Base-by-base conservation (phyloP, 2,113 vertebrate genomes). In the Scolopax mira region DNA sequence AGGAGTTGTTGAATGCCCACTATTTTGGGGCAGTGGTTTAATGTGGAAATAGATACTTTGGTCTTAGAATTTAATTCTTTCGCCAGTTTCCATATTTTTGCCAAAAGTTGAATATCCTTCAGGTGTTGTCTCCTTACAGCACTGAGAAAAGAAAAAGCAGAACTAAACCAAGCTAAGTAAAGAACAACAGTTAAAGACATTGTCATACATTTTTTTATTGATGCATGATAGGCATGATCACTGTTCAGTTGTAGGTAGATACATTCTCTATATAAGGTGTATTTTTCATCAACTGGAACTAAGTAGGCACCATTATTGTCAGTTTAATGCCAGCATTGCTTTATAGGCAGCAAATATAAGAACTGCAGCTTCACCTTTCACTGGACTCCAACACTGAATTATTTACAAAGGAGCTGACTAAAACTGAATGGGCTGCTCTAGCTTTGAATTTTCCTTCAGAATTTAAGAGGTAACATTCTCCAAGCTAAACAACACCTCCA, bases 321-420 rank as follows among this genome's bases (percentile, higher is more conserved):
- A 61, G 35, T 61, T 71, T 66, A 49, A 33, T 85, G 72, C 64
- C 86, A 24, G 60, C 24, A 44, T 64, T 85, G 48, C 77, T 90
- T 66, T 90, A 58, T 48, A 89, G 70, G 60, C 74, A 75, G 72
- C 48, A 65, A 35, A 67, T 60, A 14, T 73, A 87, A 87, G 79
- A 52, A 81, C 49, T 90, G 61, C 57, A 89, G 93, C 75, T 96
- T 95, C 79, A 90, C 37, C 78, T 97, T 95, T 91, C 87, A 94
- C 52, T 74, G 94, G 74, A 35, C 66, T 95, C 81, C 35, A 46
- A 73, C 57, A 57, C 31, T 92, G 89, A 95, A 92, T 96, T 97
- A 95, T 89, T 94, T 95, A 96, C 28, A 74, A 49, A 44, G 81
- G 52, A 81, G 39, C 67, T 57, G 67, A 69, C 90, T 72, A 37